Conservation (phyloP, 2,888 invertebrate species). For the Cataglyphis livida region DNA sequence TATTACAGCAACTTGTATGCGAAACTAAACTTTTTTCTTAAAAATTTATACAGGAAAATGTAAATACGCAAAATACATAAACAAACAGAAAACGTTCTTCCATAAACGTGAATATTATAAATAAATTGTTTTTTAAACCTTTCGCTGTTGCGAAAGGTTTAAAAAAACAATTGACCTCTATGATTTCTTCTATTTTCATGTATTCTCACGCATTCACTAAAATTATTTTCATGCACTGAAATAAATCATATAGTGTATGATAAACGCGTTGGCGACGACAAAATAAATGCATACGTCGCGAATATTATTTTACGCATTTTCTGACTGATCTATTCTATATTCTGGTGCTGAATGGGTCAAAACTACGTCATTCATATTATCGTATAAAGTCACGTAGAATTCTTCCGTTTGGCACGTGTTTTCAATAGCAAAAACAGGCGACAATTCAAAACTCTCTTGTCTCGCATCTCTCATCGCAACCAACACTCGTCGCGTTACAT, state of each 20-base stretch:
- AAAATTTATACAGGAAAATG: not conserved
- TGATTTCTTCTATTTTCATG: not conserved
- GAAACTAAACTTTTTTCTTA: conserved; percentile 8
- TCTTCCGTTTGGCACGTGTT: conserved; percentile 9
- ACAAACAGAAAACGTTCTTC: not conserved
- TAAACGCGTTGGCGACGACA: not conserved
- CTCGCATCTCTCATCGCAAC: not conserved
- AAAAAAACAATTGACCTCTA: not conserved
- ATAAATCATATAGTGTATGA: not conserved
- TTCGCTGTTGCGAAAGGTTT: not conserved
- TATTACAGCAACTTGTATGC: not conserved
- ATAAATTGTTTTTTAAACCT: no score
- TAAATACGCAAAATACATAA: not conserved
- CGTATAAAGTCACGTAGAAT: conserved; percentile 14
- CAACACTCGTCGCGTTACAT: not conserved
- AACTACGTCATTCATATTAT: conserved; percentile 39
- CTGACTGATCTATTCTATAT: conserved; percentile 35
- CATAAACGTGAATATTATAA: not conserved
- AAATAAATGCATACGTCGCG: not conserved
- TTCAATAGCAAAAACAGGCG: conserved; percentile 7
- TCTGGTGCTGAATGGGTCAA: conserved; percentile 37
- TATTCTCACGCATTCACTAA: not conserved
- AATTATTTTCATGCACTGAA: conserved; percentile 5
- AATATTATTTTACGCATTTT: conserved; percentile 15
- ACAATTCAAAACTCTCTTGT: conserved; percentile 4